Evolutionary conservation across 2,113 vertebrate genomes (phyloP).

Genomic region (Apistogramma diplotaenia): DNA sequence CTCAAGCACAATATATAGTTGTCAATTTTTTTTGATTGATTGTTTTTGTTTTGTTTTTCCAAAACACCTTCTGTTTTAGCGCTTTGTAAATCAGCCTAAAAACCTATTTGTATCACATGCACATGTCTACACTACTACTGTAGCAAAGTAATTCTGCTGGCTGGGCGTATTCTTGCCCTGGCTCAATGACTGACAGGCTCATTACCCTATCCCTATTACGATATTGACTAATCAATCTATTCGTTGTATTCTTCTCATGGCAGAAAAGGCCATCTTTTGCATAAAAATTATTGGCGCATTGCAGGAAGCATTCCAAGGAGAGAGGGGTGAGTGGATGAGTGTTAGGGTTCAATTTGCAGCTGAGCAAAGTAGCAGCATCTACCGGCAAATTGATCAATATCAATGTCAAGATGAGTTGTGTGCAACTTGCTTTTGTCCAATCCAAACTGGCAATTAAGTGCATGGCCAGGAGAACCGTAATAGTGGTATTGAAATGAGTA

Average conservation of each 20-base stretch:
- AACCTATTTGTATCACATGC: neutral
- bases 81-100: neutral
- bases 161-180: constrained; percentile 33
- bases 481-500: neutral
- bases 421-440: constrained; percentile 8
- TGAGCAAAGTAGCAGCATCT: constrained; percentile 26
- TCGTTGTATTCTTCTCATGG: constrained; percentile 60
- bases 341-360: constrained; percentile 52
- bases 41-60: neutral
- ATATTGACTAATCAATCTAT: constrained; percentile 77
- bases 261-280: constrained; percentile 67
- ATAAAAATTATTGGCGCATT: constrained; percentile 57
- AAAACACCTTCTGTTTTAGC: neutral
- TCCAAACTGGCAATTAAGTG: constrained; percentile 3
- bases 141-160: constrained; percentile 31
- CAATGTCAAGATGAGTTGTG: constrained; percentile 41
- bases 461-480: neutral
- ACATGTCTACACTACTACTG: neutral
- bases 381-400: constrained; percentile 55
- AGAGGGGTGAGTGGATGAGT: constrained; percentile 33
- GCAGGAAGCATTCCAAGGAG: constrained; percentile 32
- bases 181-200: constrained; percentile 67
- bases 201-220: constrained; percentile 74
- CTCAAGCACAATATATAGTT: neutral
- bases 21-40: neutral